These are phyloP conservation scores for Callipepla squamata DNA, from an alignment of 2,113 vertebrate species.

Conservation along the genomic window DNA sequence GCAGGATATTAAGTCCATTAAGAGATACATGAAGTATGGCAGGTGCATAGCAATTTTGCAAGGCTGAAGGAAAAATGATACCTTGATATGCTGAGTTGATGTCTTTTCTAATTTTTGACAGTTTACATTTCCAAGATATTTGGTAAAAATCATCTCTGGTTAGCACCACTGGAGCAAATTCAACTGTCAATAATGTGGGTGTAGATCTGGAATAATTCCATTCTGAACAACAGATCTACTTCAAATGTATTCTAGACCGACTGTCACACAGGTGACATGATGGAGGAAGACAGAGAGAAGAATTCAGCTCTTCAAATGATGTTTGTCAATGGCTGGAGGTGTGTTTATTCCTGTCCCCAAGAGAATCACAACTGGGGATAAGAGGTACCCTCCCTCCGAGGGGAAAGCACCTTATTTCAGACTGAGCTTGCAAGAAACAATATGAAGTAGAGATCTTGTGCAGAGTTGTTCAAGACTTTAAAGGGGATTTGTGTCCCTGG, in stretches of 20 bases:
- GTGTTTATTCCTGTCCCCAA: not conserved
- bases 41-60: slow-evolving; percentile 30
- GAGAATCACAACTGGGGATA: not conserved
- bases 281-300: not conserved
- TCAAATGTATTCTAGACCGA: not conserved
- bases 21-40: slow-evolving; percentile 40
- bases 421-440: not conserved
- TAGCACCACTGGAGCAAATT: slow-evolving; percentile 52
- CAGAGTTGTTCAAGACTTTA: not conserved
- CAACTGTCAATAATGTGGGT: slow-evolving; percentile 24
- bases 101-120: slow-evolving; percentile 49
- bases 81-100: slow-evolving; percentile 34
- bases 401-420: not conserved
- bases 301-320: not conserved
- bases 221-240: not conserved
- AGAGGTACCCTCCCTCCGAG: not conserved
- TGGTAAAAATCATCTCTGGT: slow-evolving; percentile 37
- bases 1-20: slow-evolving; percentile 65
- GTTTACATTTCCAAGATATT: slow-evolving; percentile 35
- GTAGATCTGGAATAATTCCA: slow-evolving; percentile 50
- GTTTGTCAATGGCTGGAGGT: not conserved
- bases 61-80: slow-evolving; percentile 16
- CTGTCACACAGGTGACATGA: not conserved
- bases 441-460: not conserved
- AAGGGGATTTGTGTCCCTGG: not conserved